Conservation (phyloP, 2,113 vertebrate species). For the Phyllopteryx taeniolatus region DNA sequence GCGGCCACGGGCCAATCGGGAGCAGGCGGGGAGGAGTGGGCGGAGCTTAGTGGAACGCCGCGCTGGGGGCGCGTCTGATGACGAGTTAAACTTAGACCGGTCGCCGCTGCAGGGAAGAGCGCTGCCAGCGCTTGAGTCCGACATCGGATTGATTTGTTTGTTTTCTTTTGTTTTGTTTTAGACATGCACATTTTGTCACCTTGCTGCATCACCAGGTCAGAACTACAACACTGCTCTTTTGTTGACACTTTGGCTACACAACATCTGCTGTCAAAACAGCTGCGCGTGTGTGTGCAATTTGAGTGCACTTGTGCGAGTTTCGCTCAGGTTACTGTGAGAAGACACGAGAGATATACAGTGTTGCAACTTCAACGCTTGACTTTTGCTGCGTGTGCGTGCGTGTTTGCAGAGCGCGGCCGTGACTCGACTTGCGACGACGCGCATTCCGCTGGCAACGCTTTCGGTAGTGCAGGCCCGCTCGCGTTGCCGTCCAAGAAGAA, state of each 20-base stretch:
- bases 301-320: not conserved
- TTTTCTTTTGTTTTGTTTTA: not conserved
- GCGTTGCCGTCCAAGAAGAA: not conserved
- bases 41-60: not conserved
- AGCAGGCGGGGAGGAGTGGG: not conserved
- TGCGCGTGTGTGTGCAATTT: not conserved
- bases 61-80: not conserved
- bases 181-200: constrained; percentile 67
- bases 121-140: not conserved
- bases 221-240: constrained; percentile 15
- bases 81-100: not conserved
- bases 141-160: not conserved
- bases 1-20: not conserved
- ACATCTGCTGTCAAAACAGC: not conserved
- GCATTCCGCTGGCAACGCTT: not conserved
- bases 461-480: not conserved
- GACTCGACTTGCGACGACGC: constrained; percentile 21
- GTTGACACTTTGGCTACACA: constrained; percentile 8
- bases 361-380: constrained; percentile 14
- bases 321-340: constrained; percentile 27
- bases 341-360: constrained; percentile 3
- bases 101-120: not conserved
- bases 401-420: not conserved
- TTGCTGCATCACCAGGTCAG: constrained; percentile 64
- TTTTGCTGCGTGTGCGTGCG: not conserved